A percentile compares a stretch with the other conserved stretches of the same genome.
phyloP scores from a whole-genome alignment of 2,888 invertebrate species.

The Mystacides longicornis region DNA sequence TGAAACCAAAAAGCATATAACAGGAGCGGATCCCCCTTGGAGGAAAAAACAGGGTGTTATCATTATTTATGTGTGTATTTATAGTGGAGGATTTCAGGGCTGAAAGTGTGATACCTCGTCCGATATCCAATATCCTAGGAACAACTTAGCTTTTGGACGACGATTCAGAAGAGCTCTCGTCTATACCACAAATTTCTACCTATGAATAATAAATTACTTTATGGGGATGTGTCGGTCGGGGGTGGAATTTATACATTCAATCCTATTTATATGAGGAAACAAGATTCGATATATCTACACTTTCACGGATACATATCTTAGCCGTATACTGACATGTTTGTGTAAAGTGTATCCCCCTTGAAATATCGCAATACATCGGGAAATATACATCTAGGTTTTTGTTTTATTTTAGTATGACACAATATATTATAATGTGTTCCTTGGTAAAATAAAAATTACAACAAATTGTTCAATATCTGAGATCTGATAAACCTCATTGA shows the following conservation, averaged over 20 bases:
- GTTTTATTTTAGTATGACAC: too few species aligned
- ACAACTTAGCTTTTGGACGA: slow-evolving; percentile 5
- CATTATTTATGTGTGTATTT: not conserved
- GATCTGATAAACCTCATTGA: too few species aligned
- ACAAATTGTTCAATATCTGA: too few species aligned
- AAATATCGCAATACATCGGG: too few species aligned
- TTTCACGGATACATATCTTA: not conserved
- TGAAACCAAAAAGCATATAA: not conserved
- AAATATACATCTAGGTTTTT: too few species aligned
- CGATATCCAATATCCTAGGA: not conserved
- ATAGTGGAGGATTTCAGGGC: not conserved
- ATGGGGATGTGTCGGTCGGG: slow-evolving; percentile 19
- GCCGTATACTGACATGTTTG: too few species aligned
- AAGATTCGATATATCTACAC: slow-evolving; percentile 11
- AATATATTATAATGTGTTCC: too few species aligned
- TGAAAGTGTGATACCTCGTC: not conserved
- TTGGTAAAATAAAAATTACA: too few species aligned
- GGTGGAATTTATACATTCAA: slow-evolving; percentile 21
- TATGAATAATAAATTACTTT: slow-evolving; percentile 26
- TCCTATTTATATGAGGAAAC: slow-evolving; percentile 13
- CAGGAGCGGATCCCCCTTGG: not conserved
- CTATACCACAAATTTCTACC: slow-evolving; percentile 23
- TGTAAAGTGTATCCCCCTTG: too few species aligned
- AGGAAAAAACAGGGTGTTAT: not conserved
- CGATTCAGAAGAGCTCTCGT: slow-evolving; percentile 18